Evolutionary conservation across 1,140 invertebrate species (phyloP), one percentile per base, ranked within the genome.

Genomic region (Leptinotarsa texana): DNA sequence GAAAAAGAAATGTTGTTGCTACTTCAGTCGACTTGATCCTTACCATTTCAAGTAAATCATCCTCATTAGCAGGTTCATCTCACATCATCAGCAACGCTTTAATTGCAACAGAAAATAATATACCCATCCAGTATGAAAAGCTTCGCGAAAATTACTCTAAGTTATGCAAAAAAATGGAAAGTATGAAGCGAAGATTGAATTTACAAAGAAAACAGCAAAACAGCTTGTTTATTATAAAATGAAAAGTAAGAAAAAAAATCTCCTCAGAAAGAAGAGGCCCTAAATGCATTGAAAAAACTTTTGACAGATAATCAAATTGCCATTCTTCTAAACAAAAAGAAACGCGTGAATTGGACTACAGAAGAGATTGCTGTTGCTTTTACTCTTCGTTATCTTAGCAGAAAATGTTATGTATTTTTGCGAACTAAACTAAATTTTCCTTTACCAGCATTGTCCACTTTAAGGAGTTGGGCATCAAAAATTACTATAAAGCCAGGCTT

Each of bases 391-490:
- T 63, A 63, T n/a, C 22, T 21, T 13, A 63, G 62, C 62, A 63
- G 18, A 63, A 63, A 63, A 63, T 13, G 13, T 11, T 63, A 63
- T 24, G 11, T 63, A 24, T 24, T 21, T 18, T 15, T 77, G 17
- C 1, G 73, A 51, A 61, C 75, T 72, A 73, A 73, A 47, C 22
- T 22, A 22, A 69, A 72, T n/a, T 79, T 73, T 75, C 78, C 76
- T 13, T 66, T 79, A 65, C 78, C 78, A 67, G 62, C 18, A 15
- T 21, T 77, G 21, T 75, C 71, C n/a, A 75, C 70, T 27, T 69
- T 80, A 15, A 61, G 67, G 72, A 73, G 67, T 33, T 79, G 78
- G 74, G 76, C 80, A 48, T 73, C 74, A 63, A 65, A 62, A 66
- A 27, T 81, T 15, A 66, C 68, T 69, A 13, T 51, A 51, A 63